These are phyloP conservation scores for Diglossa cyanea DNA, from an alignment of 2,797 vertebrate species.

Conservation along the genomic window DNA sequence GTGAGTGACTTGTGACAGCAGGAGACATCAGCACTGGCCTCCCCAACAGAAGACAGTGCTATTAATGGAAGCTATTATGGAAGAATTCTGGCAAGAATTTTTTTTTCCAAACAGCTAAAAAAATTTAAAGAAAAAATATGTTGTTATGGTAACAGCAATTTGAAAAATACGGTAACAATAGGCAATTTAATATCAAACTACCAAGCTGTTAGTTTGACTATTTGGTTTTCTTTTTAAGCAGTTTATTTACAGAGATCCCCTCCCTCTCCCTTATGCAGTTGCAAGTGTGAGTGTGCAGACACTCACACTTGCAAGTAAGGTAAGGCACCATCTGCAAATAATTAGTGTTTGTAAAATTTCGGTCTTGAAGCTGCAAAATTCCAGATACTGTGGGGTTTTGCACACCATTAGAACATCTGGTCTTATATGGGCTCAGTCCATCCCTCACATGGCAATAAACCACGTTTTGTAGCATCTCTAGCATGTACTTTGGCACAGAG, in stretches of 20 bases:
- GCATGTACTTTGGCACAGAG: neutral
- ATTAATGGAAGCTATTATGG: slow-evolving; percentile 76
- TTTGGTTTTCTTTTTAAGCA: slow-evolving; percentile 54
- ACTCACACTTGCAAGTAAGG: neutral
- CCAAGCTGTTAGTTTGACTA: slow-evolving; percentile 69
- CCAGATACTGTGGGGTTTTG: neutral
- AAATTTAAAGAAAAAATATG: slow-evolving; percentile 63
- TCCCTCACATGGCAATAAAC: neutral
- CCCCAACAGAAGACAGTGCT: slow-evolving; percentile 69
- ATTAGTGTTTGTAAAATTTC: neutral
- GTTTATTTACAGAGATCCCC: slow-evolving; percentile 47
- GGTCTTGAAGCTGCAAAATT: neutral
- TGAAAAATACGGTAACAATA: slow-evolving; percentile 75
- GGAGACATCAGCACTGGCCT: slow-evolving; percentile 67
- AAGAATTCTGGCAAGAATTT: slow-evolving; percentile 72
- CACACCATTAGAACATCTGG: neutral
- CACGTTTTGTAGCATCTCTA: neutral
- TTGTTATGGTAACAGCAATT: slow-evolving; percentile 77
- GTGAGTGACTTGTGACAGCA: slow-evolving; percentile 74
- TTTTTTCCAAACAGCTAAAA: slow-evolving; percentile 56
- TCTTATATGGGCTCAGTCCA: neutral
- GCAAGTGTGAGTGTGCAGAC: neutral
- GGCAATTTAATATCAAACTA: slow-evolving; percentile 68
- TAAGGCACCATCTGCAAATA: neutral
- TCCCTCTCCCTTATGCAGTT: slow-evolving; percentile 14